These are phyloP conservation scores for Labeo catla DNA, from an alignment of 2,113 vertebrate species.

Conservation along the genomic window DNA sequence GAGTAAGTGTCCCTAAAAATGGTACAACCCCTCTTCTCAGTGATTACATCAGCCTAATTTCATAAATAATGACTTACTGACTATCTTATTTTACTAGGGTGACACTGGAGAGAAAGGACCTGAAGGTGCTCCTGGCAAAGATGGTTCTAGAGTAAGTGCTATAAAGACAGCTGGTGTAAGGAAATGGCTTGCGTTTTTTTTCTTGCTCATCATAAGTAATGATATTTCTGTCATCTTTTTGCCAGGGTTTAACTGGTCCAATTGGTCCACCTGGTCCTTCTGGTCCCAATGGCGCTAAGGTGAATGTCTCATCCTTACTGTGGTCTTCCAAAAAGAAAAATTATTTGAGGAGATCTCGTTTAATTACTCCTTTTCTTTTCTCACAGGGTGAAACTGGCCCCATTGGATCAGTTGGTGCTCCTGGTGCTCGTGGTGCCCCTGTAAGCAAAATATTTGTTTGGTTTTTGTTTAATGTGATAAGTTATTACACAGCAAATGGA, in stretches of 20 bases:
- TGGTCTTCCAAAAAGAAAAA: background rate
- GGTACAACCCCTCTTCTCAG: background rate
- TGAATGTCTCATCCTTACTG: conserved; percentile 63
- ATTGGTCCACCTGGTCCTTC: conserved; percentile 92
- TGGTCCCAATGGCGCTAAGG: conserved; percentile 94
- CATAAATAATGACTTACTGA: background rate
- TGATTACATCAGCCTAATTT: background rate
- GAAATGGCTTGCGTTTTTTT: background rate
- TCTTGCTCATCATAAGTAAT: background rate
- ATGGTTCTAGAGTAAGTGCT: conserved; percentile 87
- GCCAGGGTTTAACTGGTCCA: conserved; percentile 92
- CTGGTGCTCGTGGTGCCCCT: conserved; percentile 89
- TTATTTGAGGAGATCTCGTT: background rate
- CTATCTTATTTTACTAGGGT: conserved; percentile 76
- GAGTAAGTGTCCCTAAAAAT: conserved; percentile 78
- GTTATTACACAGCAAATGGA: background rate
- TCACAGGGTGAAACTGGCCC: conserved; percentile 89
- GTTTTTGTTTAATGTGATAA: background rate
- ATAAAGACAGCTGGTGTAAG: background rate
- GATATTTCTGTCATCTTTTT: conserved; percentile 19
- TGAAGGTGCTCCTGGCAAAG: conserved; percentile 93
- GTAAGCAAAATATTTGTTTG: conserved; percentile 75
- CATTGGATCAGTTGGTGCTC: conserved; percentile 81
- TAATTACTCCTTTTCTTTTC: conserved; percentile 17
- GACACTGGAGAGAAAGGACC: conserved; percentile 93